A percentile compares a stretch with the other conserved stretches of the same genome.
Evolutionary conservation across 2,888 invertebrate genomes (phyloP).

Genomic region (Scrobipalpa costella): DNA sequence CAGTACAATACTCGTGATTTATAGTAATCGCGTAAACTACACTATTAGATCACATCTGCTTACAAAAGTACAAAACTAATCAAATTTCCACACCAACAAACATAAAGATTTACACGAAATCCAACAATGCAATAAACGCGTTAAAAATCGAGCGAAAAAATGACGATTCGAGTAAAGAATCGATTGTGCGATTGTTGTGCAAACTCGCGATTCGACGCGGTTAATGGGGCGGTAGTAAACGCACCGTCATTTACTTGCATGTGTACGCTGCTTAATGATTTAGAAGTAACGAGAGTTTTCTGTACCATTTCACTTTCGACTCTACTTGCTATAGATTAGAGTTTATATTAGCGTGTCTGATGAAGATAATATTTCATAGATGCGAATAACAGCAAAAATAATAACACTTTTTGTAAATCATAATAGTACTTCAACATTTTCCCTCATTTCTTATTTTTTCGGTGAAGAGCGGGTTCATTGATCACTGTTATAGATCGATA

Average conservation of each 20-base stretch:
- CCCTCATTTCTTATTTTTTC: constrained; percentile 48
- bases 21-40: constrained; percentile 57
- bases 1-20: constrained; percentile 52
- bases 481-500: constrained; percentile 41
- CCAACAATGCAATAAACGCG: constrained; percentile 62
- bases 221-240: constrained; percentile 76
- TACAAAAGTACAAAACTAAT: constrained; percentile 62
- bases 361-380: constrained; percentile 18
- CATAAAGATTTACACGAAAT: constrained; percentile 48
- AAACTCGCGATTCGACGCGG: constrained; percentile 75
- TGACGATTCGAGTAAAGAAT: constrained; percentile 72
- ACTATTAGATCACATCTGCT: constrained; percentile 64
- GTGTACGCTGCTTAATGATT: constrained; percentile 76
- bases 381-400: constrained; percentile 27
- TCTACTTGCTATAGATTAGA: not conserved
- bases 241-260: constrained; percentile 59
- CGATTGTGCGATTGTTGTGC: constrained; percentile 71
- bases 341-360: not conserved
- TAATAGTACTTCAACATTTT: constrained; percentile 44
- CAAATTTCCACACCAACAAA: constrained; percentile 73
- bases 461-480: constrained; percentile 42
- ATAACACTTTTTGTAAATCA: constrained; percentile 41
- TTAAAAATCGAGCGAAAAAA: constrained; percentile 73
- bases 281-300: constrained; percentile 54
- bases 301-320: not conserved